phyloP scores from a whole-genome alignment of 2,797 vertebrate genomes.

The Eulemur rubriventer region DNA sequence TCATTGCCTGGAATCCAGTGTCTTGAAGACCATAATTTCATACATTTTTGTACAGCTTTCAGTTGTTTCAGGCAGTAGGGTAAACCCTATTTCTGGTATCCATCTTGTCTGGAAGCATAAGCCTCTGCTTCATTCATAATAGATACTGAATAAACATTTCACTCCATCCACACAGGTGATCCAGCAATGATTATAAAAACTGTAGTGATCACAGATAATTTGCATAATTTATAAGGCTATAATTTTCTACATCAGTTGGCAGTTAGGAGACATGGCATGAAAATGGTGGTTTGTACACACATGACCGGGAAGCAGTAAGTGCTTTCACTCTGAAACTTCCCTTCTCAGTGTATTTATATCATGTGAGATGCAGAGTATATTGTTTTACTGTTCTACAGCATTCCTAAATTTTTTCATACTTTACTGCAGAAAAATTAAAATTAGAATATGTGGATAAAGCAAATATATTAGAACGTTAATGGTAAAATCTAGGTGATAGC shows the following conservation, averaged over 20 bases:
- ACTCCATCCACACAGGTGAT: background rate
- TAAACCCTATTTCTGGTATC: no score
- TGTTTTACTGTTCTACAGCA: background rate
- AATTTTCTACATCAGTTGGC: background rate
- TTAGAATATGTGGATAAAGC: background rate
- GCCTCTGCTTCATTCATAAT: background rate
- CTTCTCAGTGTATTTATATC: background rate
- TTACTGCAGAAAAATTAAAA: background rate
- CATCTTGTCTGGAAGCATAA: background rate
- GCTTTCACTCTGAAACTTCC: background rate
- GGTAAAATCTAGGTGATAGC: background rate
- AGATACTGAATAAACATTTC: background rate
- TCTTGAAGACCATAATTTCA: background rate
- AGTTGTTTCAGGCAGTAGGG: background rate
- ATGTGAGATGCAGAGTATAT: background rate
- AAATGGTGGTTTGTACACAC: background rate
- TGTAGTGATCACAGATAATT: background rate
- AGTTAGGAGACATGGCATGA: background rate
- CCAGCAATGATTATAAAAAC: background rate
- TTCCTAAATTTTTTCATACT: background rate
- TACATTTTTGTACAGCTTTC: background rate
- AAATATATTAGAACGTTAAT: background rate
- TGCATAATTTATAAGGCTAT: background rate
- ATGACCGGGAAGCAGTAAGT: background rate
- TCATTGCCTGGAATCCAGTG: background rate